These are phyloP conservation scores for Diploptera punctata DNA, from an alignment of 2,888 invertebrate genomes.

Conservation along the genomic window DNA sequence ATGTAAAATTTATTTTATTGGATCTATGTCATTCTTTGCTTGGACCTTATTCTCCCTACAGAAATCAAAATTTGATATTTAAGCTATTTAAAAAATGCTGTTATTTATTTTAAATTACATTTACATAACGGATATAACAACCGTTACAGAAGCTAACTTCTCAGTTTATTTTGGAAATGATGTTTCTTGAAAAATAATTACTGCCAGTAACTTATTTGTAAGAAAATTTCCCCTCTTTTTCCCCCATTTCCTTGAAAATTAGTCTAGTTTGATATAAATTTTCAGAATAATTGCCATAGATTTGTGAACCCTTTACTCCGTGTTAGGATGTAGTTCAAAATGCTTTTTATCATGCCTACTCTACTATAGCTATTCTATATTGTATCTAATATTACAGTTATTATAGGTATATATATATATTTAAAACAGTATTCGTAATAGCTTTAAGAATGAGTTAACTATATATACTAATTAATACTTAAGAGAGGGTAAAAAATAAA, in stretches of 20 bases:
- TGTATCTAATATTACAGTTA: conserved; percentile 35
- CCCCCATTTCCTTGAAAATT: not conserved
- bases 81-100: too few relatives aligned
- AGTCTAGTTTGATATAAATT: conserved; percentile 17
- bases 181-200: conserved; percentile 8
- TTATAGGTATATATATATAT: conserved; percentile 39
- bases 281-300: too few relatives aligned
- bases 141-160: too few relatives aligned
- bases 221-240: too few relatives aligned
- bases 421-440: conserved; percentile 44
- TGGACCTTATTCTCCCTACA: too few relatives aligned
- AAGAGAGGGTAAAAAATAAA: conserved; percentile 31
- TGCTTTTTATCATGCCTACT: not conserved
- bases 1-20: too few relatives aligned
- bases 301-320: conserved; percentile 11
- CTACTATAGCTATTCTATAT: conserved; percentile 7
- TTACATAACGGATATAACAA: too few relatives aligned
- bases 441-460: conserved; percentile 44
- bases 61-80: too few relatives aligned
- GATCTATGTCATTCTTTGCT: too few relatives aligned
- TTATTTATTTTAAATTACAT: too few relatives aligned
- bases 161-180: not conserved
- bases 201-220: conserved; percentile 17
- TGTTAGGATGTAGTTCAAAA: conserved; percentile 8
- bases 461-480: conserved; percentile 37